phyloP scores from a whole-genome alignment of 2,797 vertebrate species.

The Notamacropus eugenii region DNA sequence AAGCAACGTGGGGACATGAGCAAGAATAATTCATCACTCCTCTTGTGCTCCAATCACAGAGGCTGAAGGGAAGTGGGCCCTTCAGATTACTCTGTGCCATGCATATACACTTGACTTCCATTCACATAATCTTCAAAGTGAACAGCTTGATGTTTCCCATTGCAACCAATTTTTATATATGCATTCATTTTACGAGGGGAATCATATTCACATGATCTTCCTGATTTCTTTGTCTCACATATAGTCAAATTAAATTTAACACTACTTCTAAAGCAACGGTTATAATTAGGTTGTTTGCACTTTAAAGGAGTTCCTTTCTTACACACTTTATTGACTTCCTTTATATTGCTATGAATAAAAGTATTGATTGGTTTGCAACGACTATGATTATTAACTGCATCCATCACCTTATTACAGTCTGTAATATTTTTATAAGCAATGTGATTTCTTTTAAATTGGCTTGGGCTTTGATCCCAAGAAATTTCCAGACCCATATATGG shows the following conservation, averaged over 20 bases:
- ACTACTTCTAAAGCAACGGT: neutral
- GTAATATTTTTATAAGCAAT: neutral
- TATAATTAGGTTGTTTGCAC: neutral
- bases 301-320: neutral
- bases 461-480: neutral
- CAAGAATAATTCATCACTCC: neutral
- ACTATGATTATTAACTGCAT: neutral
- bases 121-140: neutral
- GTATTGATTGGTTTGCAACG: neutral
- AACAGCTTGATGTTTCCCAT: neutral
- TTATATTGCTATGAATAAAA: neutral
- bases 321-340: neutral
- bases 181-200: neutral
- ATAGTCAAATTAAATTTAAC: neutral
- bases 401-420: neutral
- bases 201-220: neutral
- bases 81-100: neutral
- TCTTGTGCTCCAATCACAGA: neutral
- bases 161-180: neutral
- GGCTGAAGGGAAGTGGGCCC: no score
- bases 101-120: rapidly evolving
- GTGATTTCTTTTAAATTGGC: neutral
- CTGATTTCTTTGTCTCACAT: neutral
- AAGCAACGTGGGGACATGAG: neutral
- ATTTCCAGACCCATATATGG: neutral